Evolutionary conservation across 2,888 invertebrate species (phyloP), one percentile per base, ranked within the genome.

Genomic region (Cantharis lateralis): DNA sequence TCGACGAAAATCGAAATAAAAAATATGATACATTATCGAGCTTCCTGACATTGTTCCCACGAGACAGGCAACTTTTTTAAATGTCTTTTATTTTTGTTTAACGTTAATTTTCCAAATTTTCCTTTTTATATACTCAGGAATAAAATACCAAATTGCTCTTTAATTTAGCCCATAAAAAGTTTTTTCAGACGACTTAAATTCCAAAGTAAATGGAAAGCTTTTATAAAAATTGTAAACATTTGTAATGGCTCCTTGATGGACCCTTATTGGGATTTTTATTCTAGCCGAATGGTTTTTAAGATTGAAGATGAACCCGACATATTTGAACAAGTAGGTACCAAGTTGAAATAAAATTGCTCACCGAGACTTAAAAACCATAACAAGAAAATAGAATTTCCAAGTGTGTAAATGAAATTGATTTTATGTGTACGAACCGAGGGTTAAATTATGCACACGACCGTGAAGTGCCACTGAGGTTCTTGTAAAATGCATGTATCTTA

Each of bases 401-500:
- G 64, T 66, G 18, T 66, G 64, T 20, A 66, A 66, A 20, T 66
- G 18, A 66, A 66, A 66, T 66, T 66, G 64, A 66, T 66, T 66
- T 66, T 66, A 24, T 66, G n/a, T 66, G 18, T 24, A 20, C 2
- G 64, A 66, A 66, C 24, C 64, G 13, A 20, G 20, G 64, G 24
- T 18, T 66, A 66, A 66, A 66, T 66, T 66, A 66, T 66, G 64
- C 24, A 66, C 20, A 66, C 24, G 18, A 66, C 64, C 18, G 20
- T 24, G 24, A 66, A 66, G 64, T 66, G 20, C 64, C 64, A 24
- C 64, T 48, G 26, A 62, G 71, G 75, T 74, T 78, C 61, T 68
- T 78, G 74, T 70, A 80, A 79, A 80, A 80, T 79, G 77, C 77
- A 79, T 76, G 71, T 75, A 48, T 48, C 48, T 24, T 48, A 48